Evolutionary conservation across 2,888 invertebrate species (phyloP).

Genomic region (Eupelmus urozonus): DNA sequence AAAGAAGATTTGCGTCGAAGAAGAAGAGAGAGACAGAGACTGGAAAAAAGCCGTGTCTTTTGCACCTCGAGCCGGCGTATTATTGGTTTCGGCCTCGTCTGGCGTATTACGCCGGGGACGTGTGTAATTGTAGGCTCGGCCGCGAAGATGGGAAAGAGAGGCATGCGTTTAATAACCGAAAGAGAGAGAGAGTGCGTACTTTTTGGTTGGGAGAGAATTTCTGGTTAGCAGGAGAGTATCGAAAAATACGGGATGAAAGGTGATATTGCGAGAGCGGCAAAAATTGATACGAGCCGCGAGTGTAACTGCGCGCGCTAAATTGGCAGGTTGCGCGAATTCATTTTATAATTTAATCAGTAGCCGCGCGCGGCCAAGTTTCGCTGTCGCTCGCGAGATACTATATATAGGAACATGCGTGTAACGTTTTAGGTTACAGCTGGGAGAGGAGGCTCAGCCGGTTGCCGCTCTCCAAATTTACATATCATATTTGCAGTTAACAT

Average conservation of each 20-base stretch:
- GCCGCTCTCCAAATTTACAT: slow-evolving; percentile 54
- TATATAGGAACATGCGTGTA: neutral
- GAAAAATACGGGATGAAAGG: neutral
- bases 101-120: slow-evolving; percentile 54
- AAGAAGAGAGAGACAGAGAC: neutral
- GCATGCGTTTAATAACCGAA: no score
- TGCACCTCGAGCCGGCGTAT: slow-evolving; percentile 33
- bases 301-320: slow-evolving; percentile 16
- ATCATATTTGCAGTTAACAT: slow-evolving; percentile 52
- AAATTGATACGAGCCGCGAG: neutral
- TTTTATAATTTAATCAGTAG: slow-evolving; percentile 50
- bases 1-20: slow-evolving; percentile 55
- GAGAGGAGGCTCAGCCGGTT: neutral
- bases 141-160: no score
- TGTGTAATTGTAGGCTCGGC: slow-evolving; percentile 46
- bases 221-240: neutral
- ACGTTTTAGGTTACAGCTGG: slow-evolving; percentile 21
- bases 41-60: slow-evolving; percentile 24
- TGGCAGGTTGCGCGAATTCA: slow-evolving; percentile 1
- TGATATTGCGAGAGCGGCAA: neutral
- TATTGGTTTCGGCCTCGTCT: slow-evolving; percentile 40
- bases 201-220: neutral
- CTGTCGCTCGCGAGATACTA: neutral
- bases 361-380: neutral
- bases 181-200: slow-evolving; percentile 22